Base-by-base conservation (phyloP, 2,797 vertebrate genomes). In the Ficedula albicollis region DNA sequence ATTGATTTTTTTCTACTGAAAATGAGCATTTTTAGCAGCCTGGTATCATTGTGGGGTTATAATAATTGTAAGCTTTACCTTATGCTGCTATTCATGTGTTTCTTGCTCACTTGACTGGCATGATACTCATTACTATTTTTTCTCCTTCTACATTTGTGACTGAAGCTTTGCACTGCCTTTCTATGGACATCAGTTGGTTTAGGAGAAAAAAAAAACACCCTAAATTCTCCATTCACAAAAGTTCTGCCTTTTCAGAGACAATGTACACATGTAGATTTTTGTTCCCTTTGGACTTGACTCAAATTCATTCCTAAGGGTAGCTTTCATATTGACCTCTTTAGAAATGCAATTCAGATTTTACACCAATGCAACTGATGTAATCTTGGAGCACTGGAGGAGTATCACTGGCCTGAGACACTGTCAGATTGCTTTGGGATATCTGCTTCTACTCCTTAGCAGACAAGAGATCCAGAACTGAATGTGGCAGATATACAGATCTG, bases 361-460 rank as follows among this genome's bases (percentile, higher is more conserved):
- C 4, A 44, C 1, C 18, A 27, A 2, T 0, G 1, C 27, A 60
- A 54, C 5, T 69, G 21, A 13, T 46, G 21, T n/a, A 30, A 11
- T 68, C 16, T 48, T 2, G 0, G 41, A 23, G 48, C 44, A 5
- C 11, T 62, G n/a, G 27, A 59, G 9, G 22, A 29, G 6, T 6
- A 10, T 43, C 26, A 1, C 11, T 48, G 11, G 59, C 27, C 52
- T 46, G 54, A 52, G 34, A 12, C 12, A 32, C 17, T 55, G 17
- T 19, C 30, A 55, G 30, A 39, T 30, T 62, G 25, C 32, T 36
- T 4, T 8, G 41, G 23, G 5, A 11, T 41, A 2, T 64, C 46
- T 68, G 38, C n/a, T 82, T 26, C 30, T 3, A 3, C 2, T 63
- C 32, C 20, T 77, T 30, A 30, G 6, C 3, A 36, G 22, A 15